Evolutionary conservation across 2,888 invertebrate species (phyloP).

Genomic region (Prosopocoilus inquinatus): DNA sequence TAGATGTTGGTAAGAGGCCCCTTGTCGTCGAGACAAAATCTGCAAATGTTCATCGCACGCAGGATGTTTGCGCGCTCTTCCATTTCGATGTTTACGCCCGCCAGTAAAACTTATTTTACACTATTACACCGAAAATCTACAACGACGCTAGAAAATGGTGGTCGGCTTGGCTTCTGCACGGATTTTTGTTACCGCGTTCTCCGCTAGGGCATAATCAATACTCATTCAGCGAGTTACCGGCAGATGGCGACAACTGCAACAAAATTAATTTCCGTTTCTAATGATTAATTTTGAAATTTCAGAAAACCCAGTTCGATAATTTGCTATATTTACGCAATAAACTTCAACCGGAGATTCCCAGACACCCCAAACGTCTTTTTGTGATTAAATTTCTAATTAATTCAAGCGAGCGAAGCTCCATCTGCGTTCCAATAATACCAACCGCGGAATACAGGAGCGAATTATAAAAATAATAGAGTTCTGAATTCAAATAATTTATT

Average conservation of each 20-base stretch:
- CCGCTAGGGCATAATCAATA: slow-evolving; percentile 31
- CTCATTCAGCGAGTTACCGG: slow-evolving; percentile 4
- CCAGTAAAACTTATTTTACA: slow-evolving; percentile 15
- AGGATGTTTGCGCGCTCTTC: slow-evolving; percentile 62
- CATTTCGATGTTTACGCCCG: slow-evolving; percentile 48
- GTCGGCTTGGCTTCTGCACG: slow-evolving; percentile 40
- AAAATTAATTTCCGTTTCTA: too few species aligned
- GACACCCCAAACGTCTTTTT: too few species aligned
- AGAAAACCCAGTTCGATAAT: too few species aligned
- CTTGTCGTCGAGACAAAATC: slow-evolving; percentile 70
- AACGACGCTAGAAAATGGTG: slow-evolving; percentile 41
- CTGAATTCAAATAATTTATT: too few species aligned
- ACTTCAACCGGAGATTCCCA: too few species aligned
- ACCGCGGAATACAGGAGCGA: too few species aligned
- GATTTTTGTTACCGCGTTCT: slow-evolving; percentile 14
- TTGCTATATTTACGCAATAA: too few species aligned
- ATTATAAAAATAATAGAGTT: too few species aligned
- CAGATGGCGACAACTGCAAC: slow-evolving; percentile 16
- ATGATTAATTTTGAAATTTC: too few species aligned
- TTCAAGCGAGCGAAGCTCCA: too few species aligned
- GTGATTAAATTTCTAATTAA: too few species aligned
- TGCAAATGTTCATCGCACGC: slow-evolving; percentile 65
- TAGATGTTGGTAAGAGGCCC: slow-evolving; percentile 66
- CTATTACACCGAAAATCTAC: slow-evolving; percentile 29
- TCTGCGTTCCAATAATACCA: too few species aligned